Conservation (phyloP, 1,140 invertebrate genomes). For the Aphidius ervi region DNA sequence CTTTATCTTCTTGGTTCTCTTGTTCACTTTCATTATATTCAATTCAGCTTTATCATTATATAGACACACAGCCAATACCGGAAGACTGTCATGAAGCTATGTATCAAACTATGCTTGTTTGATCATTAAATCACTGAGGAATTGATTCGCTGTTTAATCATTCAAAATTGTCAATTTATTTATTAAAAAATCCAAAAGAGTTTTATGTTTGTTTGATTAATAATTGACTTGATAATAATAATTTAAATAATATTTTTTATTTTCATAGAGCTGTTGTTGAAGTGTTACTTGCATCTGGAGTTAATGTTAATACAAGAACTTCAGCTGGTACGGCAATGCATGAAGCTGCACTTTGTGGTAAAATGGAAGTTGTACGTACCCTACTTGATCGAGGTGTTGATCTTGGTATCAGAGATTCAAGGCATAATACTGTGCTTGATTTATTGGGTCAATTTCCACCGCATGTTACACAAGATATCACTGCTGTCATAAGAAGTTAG, state of each 20-base stretch:
- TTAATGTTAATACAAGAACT: constrained; percentile 86
- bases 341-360: constrained; percentile 91
- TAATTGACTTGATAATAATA: not conserved
- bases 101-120: constrained; percentile 3
- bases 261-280: constrained; percentile 74
- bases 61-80: too few relatives aligned
- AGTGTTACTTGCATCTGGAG: constrained; percentile 75
- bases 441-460: constrained; percentile 82
- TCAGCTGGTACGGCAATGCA: constrained; percentile 88
- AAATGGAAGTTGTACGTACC: constrained; percentile 82
- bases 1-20: constrained; percentile 7
- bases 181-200: not conserved
- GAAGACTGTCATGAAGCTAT: not conserved
- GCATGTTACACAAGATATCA: constrained; percentile 82
- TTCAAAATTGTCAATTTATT: not conserved
- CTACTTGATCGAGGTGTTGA: constrained; percentile 81
- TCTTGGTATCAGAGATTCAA: constrained; percentile 70
- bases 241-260: constrained; percentile 14
- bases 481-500: constrained; percentile 80
- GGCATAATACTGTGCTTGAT: constrained; percentile 82
- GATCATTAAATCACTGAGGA: constrained; percentile 17
- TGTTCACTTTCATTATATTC: not conserved
- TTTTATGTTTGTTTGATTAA: constrained; percentile 4
- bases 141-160: constrained; percentile 6
- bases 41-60: not conserved